A percentile compares a stretch with the other conserved stretches of the same genome.
Evolutionary conservation across 30 jellyfish, hydroid and myxozoan genomes (phyloP).

Genomic region (Mastigias papua): DNA sequence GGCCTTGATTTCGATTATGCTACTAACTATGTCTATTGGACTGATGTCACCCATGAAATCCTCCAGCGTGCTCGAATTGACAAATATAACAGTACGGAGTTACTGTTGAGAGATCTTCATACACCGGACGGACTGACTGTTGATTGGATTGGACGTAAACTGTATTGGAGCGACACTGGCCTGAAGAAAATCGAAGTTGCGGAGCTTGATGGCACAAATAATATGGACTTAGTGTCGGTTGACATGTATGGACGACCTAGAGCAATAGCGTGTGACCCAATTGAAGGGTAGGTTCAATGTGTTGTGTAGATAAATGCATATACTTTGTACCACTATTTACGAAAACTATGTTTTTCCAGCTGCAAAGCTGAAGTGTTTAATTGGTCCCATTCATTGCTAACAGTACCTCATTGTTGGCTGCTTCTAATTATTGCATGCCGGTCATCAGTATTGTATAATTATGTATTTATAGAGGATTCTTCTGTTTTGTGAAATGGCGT

Average conservation of each 20-base stretch:
- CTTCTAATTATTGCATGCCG: no score
- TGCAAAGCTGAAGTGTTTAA: no score
- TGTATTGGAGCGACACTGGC: slow-evolving; percentile 98
- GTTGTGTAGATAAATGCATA: no score
- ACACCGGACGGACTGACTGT: slow-evolving; percentile 96
- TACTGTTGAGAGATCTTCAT: slow-evolving; percentile 68
- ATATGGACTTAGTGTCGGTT: slow-evolving; percentile 72
- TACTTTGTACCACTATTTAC: no score
- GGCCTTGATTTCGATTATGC: slow-evolving; percentile 88
- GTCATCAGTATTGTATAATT: no score
- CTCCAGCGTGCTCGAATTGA: slow-evolving; percentile 85
- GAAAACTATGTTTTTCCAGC: no score
- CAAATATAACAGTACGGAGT: slow-evolving; percentile 51
- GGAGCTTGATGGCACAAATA: slow-evolving; percentile 85
- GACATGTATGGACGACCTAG: slow-evolving; percentile 81
- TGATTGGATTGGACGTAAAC: slow-evolving; percentile 94
- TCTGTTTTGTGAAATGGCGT: no score
- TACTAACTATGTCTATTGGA: slow-evolving; percentile 82
- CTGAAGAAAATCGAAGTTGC: slow-evolving; percentile 96
- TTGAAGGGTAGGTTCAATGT: slow-evolving; percentile 79
- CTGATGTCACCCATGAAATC: slow-evolving; percentile 81
- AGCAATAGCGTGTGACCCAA: slow-evolving; percentile 92
- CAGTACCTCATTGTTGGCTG: no score
- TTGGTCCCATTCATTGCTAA: no score
- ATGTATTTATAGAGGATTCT: no score